Evolutionary conservation across 2,113 vertebrate genomes (phyloP), one percentile per base, ranked within the genome.

Genomic region (Saccopteryx leptura): DNA sequence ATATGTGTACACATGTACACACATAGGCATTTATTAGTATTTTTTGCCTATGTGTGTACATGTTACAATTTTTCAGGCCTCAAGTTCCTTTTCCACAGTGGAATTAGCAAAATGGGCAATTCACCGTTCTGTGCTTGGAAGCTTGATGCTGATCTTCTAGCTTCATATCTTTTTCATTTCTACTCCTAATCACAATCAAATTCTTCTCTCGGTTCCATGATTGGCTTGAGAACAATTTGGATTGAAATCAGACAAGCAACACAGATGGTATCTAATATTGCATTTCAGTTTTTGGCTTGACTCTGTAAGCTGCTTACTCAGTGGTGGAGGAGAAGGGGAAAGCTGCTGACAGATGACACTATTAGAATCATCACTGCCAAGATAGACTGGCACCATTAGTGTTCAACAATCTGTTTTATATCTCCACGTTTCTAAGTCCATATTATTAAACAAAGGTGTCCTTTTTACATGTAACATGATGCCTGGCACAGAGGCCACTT

Each of bases 261-360:
- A 95, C 69, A 94, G 96, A 93, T 97, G 97, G 97, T 60, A 83
- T 88, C 60, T 88, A 91, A 93, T 93, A 87, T 58, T 88, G 65
- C 79, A 81, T 90, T 65, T 63, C 46, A 0, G 0, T 92, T 94
- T 96, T 90, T 24, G 54, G 79, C 91, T 78, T 96, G 72, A 68
- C 0, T 97, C 21, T 85, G 39, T 56, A 26, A 96, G 39, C 63
- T 85, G 23, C 93, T 97, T 96, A 33, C 69, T 95, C 56, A 26
- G 15, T 89, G 78, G 60, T 95, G 91, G 88, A 84, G 66, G 60
- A 93, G 87, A 21, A n/a, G 63, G 5, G 84, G 46, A 31, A 72
- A 58, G 63, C 28, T 69, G 63, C 83, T 33, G 82, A 90, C 61
- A 92, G 23, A 76, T 96, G 63, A 69, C 74, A 23, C 46, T 78